A percentile compares a stretch with the other conserved stretches of the same genome.
Evolutionary conservation across 2,113 vertebrate genomes (phyloP).

Genomic region (Cavia aperea): DNA sequence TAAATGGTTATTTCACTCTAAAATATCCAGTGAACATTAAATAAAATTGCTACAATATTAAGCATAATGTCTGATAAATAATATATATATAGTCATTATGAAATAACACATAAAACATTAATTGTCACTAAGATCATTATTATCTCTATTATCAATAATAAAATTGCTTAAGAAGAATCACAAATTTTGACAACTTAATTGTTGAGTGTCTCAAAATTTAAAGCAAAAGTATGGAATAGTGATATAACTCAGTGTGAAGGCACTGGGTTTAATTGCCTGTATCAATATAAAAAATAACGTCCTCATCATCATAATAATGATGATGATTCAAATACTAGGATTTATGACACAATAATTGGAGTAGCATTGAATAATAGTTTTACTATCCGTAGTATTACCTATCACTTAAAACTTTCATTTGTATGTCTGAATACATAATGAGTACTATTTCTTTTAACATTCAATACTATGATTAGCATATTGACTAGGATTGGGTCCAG

Average conservation of each 20-base stretch:
- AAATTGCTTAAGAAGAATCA: background rate
- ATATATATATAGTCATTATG: background rate
- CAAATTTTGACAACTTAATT: background rate
- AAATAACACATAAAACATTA: background rate
- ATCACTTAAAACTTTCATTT: background rate
- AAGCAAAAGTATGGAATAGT: background rate
- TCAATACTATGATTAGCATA: background rate
- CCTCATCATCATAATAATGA: background rate
- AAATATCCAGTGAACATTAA: background rate
- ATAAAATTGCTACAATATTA: slow-evolving; percentile 15
- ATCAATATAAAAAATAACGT: background rate
- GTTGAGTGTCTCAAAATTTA: background rate
- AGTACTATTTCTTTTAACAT: slow-evolving; percentile 1
- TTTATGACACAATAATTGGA: background rate
- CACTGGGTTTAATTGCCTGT: background rate
- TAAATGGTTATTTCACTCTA: background rate
- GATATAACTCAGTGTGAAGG: background rate
- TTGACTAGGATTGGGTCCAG: background rate
- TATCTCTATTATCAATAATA: background rate
- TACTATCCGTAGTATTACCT: background rate
- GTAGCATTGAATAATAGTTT: background rate
- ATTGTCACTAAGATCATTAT: background rate
- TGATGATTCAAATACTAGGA: background rate
- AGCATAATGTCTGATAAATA: background rate
- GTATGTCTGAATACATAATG: background rate